Percentiles rank a stretch among this genome's conserved stretches.
These are phyloP conservation scores for Spheniscus mendiculus DNA, from an alignment of 2,113 vertebrate species.

Conservation along the genomic window DNA sequence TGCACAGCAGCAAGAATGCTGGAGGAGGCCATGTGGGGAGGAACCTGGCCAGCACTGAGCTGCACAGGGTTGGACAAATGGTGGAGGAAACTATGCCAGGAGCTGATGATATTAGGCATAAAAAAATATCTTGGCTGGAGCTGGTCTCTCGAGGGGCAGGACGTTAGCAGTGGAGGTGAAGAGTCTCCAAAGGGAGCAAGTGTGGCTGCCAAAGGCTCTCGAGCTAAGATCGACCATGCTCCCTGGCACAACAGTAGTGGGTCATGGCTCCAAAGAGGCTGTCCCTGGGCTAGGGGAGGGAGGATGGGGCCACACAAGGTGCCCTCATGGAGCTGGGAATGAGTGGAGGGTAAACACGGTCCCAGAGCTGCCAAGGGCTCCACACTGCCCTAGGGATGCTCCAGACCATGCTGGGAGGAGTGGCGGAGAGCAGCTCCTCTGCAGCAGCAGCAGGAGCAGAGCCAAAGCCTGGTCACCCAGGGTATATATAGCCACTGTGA, in stretches of 20 bases:
- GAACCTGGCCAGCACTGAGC: not conserved
- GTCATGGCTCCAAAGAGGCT: not conserved
- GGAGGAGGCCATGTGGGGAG: not conserved
- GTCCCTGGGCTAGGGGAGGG: not conserved
- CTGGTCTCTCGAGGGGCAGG: not conserved
- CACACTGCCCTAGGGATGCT: not conserved
- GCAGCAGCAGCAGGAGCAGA: not conserved
- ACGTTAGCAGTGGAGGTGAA: not conserved
- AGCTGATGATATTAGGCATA: not conserved
- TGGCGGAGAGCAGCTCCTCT: not conserved
- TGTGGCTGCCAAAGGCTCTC: not conserved
- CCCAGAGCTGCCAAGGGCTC: not conserved
- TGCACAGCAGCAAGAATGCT: not conserved
- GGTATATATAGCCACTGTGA: accelerated
- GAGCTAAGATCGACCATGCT: not conserved
- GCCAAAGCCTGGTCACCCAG: not conserved
- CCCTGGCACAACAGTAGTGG: not conserved
- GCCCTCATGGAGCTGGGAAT: not conserved
- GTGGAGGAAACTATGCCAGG: not conserved
- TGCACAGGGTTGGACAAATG: not conserved
- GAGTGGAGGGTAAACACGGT: not conserved
- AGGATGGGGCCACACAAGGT: not conserved
- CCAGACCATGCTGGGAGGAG: not conserved
- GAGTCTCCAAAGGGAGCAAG: not conserved
- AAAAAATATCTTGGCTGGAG: not conserved